Conservation (phyloP, 2,888 invertebrate genomes). For the Chelonus formosanus region DNA sequence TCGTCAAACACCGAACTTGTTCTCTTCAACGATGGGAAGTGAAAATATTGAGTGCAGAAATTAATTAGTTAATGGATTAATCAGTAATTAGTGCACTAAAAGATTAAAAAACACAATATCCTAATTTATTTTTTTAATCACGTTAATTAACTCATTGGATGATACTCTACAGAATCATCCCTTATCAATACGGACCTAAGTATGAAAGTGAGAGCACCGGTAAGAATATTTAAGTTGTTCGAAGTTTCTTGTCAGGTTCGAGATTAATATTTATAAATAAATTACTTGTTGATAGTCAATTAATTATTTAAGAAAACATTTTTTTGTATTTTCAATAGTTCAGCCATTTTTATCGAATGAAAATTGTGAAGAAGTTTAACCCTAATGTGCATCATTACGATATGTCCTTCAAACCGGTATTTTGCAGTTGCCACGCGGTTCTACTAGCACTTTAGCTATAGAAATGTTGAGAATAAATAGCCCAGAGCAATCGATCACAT, state of each 20-base stretch:
- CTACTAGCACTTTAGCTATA: constrained; percentile 11
- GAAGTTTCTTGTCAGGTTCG: too few species aligned
- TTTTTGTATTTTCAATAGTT: not conserved
- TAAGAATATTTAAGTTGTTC: constrained; percentile 7
- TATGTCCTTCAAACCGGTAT: constrained; percentile 28
- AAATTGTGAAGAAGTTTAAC: not conserved
- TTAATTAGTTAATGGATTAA: not conserved
- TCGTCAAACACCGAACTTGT: not conserved
- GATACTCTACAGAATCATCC: constrained; percentile 13
- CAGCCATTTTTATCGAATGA: not conserved
- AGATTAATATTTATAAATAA: too few species aligned
- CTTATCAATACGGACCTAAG: constrained; percentile 15
- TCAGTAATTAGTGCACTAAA: too few species aligned
- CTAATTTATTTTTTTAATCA: not conserved
- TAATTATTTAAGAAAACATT: too few species aligned
- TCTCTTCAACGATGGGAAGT: not conserved
- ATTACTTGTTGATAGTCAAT: too few species aligned
- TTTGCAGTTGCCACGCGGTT: constrained; percentile 28
- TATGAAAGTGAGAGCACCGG: constrained; percentile 30
- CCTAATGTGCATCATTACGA: not conserved
- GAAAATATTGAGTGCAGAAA: not conserved
- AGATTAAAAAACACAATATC: not conserved
- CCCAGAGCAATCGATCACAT: not conserved
- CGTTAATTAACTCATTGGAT: constrained; percentile 15
- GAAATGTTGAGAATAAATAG: too few species aligned